Conservation (phyloP, 2,113 vertebrate species). For the Silurus glanis region DNA sequence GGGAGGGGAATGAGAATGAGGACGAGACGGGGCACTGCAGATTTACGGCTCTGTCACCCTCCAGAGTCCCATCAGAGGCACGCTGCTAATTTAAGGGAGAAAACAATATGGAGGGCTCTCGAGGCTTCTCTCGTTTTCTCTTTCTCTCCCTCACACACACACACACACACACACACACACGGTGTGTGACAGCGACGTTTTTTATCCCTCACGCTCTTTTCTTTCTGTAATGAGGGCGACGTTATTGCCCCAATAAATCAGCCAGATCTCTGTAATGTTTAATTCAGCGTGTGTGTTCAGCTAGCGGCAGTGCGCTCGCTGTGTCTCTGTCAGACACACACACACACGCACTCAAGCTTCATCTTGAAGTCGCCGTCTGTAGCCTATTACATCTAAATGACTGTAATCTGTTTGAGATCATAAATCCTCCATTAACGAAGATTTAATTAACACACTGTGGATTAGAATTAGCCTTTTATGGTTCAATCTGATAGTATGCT, state of each 20-base stretch:
- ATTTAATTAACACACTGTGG: conserved; percentile 44
- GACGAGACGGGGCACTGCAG: conserved; percentile 75
- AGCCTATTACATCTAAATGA: conserved; percentile 47
- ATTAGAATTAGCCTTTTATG: conserved; percentile 47
- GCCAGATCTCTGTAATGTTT: conserved; percentile 96
- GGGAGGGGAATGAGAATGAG: background rate
- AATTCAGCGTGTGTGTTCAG: conserved; percentile 99
- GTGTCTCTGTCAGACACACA: conserved; percentile 90
- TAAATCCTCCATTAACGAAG: conserved; percentile 40
- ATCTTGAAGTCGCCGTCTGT: conserved; percentile 18
- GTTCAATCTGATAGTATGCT: conserved; percentile 20
- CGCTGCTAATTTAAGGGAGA: conserved; percentile 87
- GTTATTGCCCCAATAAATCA: conserved; percentile 99
- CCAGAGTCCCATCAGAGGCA: conserved; percentile 82
- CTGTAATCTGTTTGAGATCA: conserved; percentile 50
- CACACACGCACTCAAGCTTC: conserved; percentile 22
- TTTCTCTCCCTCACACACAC: conserved; percentile 46
- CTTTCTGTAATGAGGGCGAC: conserved; percentile 97
- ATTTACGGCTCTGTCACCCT: conserved; percentile 89
- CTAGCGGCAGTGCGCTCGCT: conserved; percentile 91
- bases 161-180: conserved; percentile 62
- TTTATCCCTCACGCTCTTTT: conserved; percentile 75
- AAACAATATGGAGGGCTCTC: conserved; percentile 86
- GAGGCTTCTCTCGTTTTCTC: conserved; percentile 3
- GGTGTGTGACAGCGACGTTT: conserved; percentile 60